Percentiles rank a stretch among this genome's conserved stretches.
These are phyloP conservation scores for Neodiprion lecontei DNA, from an alignment of 1,140 invertebrate genomes.

Conservation along the genomic window DNA sequence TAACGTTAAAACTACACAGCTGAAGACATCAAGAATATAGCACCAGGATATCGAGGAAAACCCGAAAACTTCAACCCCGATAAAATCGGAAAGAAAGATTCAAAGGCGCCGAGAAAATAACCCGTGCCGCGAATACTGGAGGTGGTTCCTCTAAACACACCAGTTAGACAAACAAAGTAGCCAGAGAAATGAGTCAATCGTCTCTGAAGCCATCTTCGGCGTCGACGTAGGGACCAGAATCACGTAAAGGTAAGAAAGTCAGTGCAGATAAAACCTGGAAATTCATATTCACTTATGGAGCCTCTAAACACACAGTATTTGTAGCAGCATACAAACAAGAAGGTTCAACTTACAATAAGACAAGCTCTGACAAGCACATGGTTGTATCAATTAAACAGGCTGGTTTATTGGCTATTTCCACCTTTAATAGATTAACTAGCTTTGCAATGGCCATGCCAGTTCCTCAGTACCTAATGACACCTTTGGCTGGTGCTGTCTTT, in stretches of 20 bases:
- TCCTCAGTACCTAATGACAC: neutral
- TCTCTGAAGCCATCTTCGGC: too few species aligned
- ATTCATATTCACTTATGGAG: neutral
- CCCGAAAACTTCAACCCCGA: conserved; percentile 33
- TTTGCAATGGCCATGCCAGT: neutral
- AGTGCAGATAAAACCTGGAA: neutral
- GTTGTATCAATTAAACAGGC: neutral
- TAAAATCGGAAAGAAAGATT: conserved; percentile 25
- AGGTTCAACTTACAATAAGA: neutral
- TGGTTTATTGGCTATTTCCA: neutral
- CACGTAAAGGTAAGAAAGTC: too few species aligned
- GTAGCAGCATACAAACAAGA: neutral
- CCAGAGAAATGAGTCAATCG: too few species aligned
- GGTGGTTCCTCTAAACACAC: too few species aligned
- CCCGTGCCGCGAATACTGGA: too few species aligned
- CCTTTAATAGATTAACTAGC: neutral
- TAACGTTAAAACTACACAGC: neutral
- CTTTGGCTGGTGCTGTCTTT: neutral
- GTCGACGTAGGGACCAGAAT: too few species aligned
- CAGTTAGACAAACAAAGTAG: too few species aligned
- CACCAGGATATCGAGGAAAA: conserved; percentile 33
- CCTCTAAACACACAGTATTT: neutral
- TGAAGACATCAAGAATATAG: conserved; percentile 33
- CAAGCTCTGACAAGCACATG: neutral
- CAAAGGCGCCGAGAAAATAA: too few species aligned